Conservation (phyloP, 2,797 vertebrate species). For the Schizopygopsis malacanthus region DNA sequence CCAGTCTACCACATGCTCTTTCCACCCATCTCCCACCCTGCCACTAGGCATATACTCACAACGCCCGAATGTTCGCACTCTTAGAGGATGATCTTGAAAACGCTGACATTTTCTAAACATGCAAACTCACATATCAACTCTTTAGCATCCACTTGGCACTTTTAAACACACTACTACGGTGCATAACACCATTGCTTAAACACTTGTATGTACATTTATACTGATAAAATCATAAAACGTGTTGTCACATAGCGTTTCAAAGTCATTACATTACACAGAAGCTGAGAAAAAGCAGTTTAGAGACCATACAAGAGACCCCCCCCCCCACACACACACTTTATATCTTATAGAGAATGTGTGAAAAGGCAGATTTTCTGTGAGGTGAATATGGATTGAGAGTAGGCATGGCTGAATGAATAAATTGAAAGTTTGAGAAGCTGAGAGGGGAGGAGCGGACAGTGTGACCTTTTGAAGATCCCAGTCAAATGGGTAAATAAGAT, state of each 20-base stretch:
- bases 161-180: background rate
- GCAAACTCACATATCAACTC: conserved; percentile 3
- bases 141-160: conserved; percentile 31
- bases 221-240: background rate
- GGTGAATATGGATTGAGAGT: conserved; percentile 46
- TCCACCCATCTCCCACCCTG: conserved; percentile 31
- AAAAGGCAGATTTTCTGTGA: conserved; percentile 46
- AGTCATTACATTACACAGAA: conserved; percentile 30
- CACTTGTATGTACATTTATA: conserved; percentile 21
- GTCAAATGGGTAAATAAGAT: conserved; percentile 79
- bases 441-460: conserved; percentile 60
- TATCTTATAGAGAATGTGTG: conserved; percentile 10
- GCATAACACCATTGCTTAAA: conserved; percentile 26
- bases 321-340: background rate
- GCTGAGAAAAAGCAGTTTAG: conserved; percentile 24
- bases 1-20: conserved; percentile 30
- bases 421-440: conserved; percentile 55
- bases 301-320: background rate
- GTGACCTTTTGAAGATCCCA: conserved; percentile 83
- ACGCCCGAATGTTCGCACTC: conserved; percentile 36
- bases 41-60: conserved; percentile 47
- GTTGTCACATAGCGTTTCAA: conserved; percentile 18
- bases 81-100: conserved; percentile 42
- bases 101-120: conserved; percentile 20
- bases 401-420: conserved; percentile 58